phyloP scores from a whole-genome alignment of 2,113 vertebrate species.

The Oxyruncus cristatus region DNA sequence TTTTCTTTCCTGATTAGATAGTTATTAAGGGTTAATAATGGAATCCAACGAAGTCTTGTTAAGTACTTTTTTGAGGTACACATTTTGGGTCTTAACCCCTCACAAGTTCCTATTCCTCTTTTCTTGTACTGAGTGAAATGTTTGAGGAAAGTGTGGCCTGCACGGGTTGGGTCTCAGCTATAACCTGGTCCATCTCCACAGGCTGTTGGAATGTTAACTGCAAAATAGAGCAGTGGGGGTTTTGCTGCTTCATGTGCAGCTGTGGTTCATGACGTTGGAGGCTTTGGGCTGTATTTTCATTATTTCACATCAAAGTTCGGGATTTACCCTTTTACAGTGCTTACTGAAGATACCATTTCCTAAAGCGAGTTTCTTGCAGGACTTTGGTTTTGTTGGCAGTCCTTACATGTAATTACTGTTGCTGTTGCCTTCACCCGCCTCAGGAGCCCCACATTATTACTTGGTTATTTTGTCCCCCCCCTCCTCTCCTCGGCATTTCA shows the following conservation, averaged over 20 bases:
- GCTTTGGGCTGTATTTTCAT: background rate
- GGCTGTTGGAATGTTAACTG: background rate
- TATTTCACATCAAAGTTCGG: background rate
- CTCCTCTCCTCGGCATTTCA: background rate
- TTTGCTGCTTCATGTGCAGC: background rate
- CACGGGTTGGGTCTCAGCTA: background rate
- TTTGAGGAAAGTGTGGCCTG: background rate
- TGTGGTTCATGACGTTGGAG: background rate
- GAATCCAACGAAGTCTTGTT: background rate
- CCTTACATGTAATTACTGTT: background rate
- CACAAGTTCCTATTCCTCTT: accelerated
- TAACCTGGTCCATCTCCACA: background rate
- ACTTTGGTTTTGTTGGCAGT: background rate
- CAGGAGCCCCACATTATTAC: background rate
- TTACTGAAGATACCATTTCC: accelerated
- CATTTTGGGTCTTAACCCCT: background rate
- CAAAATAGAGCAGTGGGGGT: accelerated
- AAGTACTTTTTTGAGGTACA: background rate
- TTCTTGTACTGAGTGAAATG: background rate
- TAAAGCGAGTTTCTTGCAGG: background rate
- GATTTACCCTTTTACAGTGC: background rate
- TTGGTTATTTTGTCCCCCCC: background rate
- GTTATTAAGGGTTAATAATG: background rate
- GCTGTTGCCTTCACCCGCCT: background rate
- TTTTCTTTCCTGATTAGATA: background rate